Conservation (phyloP, 2,797 vertebrate species). For the Cottoperca gobio region DNA sequence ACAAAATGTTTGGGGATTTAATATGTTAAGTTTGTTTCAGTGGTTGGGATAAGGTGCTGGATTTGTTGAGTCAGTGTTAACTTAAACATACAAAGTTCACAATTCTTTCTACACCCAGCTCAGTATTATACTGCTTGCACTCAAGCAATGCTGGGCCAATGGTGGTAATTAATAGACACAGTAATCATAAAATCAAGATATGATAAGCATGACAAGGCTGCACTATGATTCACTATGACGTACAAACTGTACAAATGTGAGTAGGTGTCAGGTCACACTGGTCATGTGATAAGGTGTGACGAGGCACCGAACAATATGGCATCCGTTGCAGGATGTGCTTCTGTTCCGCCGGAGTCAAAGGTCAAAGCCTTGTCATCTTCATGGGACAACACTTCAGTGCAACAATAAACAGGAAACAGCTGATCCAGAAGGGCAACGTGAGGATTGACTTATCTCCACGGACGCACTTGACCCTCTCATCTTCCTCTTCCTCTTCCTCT, state of each 20-base stretch:
- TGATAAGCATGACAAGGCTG: constrained; percentile 1
- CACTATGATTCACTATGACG: constrained; percentile 39
- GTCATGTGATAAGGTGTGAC: constrained; percentile 31
- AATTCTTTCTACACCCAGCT: neutral
- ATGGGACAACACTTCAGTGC: constrained; percentile 51
- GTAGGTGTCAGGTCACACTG: constrained; percentile 15
- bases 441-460: constrained; percentile 61
- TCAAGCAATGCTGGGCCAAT: neutral
- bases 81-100: neutral
- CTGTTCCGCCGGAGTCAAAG: constrained; percentile 68
- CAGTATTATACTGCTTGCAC: neutral
- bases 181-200: neutral
- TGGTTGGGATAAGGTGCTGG: neutral
- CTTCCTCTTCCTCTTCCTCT: constrained; percentile 78
- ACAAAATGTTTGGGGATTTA: neutral
- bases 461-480: constrained; percentile 74
- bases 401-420: constrained; percentile 87
- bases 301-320: constrained; percentile 55
- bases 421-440: constrained; percentile 60
- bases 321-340: constrained; percentile 72
- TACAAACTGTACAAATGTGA: constrained; percentile 29
- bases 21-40: neutral
- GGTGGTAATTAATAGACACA: neutral
- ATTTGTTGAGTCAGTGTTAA: neutral
- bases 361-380: constrained; percentile 67